Conservation (phyloP, 2,797 vertebrate species). For the Zalophus californianus region DNA sequence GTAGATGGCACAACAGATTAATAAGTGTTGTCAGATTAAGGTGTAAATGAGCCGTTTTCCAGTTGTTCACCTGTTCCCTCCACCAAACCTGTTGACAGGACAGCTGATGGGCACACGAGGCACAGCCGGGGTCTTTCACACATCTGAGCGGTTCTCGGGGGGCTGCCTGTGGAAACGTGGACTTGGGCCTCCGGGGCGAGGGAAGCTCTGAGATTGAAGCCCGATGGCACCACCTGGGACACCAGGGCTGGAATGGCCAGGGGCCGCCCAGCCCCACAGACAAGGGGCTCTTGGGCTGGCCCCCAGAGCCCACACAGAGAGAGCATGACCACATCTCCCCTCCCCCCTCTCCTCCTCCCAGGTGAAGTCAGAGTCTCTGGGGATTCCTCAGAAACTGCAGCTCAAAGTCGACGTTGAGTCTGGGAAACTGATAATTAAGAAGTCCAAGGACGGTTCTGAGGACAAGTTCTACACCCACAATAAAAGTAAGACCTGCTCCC, state of each 20-base stretch:
- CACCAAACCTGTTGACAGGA: neutral
- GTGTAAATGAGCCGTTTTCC: neutral
- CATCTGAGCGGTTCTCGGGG: rapidly evolving
- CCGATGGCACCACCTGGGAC: rapidly evolving
- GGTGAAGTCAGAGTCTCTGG: constrained; percentile 96
- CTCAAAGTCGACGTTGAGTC: constrained; percentile 98
- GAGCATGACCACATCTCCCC: neutral
- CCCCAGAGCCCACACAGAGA: neutral
- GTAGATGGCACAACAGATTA: neutral
- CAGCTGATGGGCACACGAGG: rapidly evolving
- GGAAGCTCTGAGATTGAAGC: neutral
- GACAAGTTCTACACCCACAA: constrained; percentile 97
- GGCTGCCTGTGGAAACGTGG: neutral
- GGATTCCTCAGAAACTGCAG: constrained; percentile 94
- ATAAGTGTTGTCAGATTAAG: neutral
- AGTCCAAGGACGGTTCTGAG: constrained; percentile 96
- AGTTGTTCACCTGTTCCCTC: neutral
- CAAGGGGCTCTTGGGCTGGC: rapidly evolving
- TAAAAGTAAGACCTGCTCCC: constrained; percentile 92
- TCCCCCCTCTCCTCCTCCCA: constrained; percentile 68
- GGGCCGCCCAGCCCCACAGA: neutral
- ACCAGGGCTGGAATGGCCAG: neutral
- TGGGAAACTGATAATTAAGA: constrained; percentile 96
- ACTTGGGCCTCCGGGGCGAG: rapidly evolving
- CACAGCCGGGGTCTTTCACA: neutral